Conservation (phyloP, 1,140 invertebrate species). For the Drosophila bocqueti region DNA sequence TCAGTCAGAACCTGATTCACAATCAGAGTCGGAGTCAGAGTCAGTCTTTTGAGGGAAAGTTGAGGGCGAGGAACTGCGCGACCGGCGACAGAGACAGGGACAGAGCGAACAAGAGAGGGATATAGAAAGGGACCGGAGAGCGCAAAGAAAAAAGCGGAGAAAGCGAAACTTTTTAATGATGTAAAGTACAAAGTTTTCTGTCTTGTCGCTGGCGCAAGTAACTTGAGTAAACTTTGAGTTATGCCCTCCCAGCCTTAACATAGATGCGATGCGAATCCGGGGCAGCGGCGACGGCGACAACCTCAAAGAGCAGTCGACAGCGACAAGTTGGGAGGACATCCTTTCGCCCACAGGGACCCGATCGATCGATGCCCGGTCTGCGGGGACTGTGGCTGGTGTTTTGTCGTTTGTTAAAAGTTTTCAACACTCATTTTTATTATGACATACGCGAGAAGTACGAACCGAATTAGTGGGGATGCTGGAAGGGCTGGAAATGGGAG, state of each 20-base stretch:
- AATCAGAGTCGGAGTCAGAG: constrained; percentile 75
- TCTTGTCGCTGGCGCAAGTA: constrained; percentile 81
- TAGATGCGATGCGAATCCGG: constrained; percentile 50
- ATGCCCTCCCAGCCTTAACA: constrained; percentile 61
- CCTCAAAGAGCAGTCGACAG: constrained; percentile 63
- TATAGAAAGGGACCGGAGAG: constrained; percentile 3
- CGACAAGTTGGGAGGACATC: constrained; percentile 52
- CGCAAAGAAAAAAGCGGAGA: constrained; percentile 58
- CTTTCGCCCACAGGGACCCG: constrained; percentile 53
- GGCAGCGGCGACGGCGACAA: constrained; percentile 48
- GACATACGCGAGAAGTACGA: constrained; percentile 66
- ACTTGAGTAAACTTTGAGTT: constrained; percentile 84
- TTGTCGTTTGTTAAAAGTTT: constrained; percentile 82
- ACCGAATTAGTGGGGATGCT: constrained; percentile 58
- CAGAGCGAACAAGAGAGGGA: background rate
- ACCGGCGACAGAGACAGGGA: constrained; percentile 20
- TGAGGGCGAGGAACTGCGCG: constrained; percentile 29
- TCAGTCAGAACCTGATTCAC: constrained; percentile 65
- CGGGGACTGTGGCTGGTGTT: constrained; percentile 61
- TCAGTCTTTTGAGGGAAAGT: constrained; percentile 70
- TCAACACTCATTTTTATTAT: constrained; percentile 81
- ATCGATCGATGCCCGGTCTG: constrained; percentile 63
- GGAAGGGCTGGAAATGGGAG: constrained; percentile 20
- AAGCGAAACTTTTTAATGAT: constrained; percentile 84
- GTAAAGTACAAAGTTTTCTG: constrained; percentile 84